These are phyloP conservation scores for Melierax canorus DNA, from an alignment of 2,113 vertebrate species.

Conservation along the genomic window DNA sequence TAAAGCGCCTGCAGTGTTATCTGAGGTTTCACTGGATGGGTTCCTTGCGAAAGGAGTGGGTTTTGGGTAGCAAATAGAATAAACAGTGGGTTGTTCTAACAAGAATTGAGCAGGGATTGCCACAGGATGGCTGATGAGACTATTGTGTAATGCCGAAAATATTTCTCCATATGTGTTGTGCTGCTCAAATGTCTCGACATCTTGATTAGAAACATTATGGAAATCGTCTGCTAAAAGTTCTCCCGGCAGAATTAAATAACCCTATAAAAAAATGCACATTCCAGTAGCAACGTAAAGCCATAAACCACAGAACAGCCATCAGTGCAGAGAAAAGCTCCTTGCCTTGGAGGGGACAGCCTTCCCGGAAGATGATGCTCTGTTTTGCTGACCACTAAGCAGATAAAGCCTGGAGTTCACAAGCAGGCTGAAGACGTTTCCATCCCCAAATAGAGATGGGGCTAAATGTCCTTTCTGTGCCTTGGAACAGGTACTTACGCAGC, in stretches of 20 bases:
- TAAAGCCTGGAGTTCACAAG: neutral
- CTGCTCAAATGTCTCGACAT: neutral
- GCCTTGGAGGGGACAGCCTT: rapidly evolving
- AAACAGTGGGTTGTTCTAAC: neutral
- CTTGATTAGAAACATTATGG: neutral
- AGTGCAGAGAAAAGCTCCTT: neutral
- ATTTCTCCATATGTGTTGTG: neutral
- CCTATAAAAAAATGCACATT: neutral
- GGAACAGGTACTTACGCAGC: neutral
- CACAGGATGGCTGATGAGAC: neutral
- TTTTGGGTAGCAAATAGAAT: neutral
- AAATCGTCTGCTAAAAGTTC: neutral
- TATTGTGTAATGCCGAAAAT: neutral
- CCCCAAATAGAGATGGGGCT: neutral
- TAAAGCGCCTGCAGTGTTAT: neutral
- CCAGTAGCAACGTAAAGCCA: neutral
- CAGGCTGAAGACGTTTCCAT: neutral
- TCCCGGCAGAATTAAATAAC: neutral
- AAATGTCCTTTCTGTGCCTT: neutral
- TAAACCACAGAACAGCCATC: neutral
- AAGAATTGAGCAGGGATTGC: neutral
- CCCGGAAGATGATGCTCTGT: neutral
- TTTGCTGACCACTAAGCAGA: neutral
- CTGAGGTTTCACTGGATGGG: neutral
- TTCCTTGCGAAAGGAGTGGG: neutral